These are phyloP conservation scores for Micromesistius poutassou DNA, from an alignment of 2,797 vertebrate species.

Conservation along the genomic window DNA sequence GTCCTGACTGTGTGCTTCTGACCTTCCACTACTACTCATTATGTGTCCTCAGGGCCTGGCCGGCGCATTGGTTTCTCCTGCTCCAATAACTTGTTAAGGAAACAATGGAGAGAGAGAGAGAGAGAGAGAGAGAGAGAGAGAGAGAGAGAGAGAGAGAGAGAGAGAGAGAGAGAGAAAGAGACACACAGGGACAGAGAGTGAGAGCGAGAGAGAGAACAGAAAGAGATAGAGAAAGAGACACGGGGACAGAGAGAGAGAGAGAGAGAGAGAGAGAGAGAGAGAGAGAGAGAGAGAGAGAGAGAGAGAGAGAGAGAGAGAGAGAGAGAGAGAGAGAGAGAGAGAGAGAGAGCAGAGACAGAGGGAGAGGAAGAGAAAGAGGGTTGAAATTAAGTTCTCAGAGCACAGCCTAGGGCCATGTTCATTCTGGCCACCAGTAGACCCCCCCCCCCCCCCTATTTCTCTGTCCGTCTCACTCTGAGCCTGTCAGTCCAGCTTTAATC, in stretches of 20 bases:
- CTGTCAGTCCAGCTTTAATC: not conserved
- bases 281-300: too few species aligned
- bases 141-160: too few species aligned
- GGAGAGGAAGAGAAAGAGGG: too few species aligned
- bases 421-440: not conserved
- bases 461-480: not conserved
- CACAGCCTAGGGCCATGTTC: not conserved
- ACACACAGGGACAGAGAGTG: too few species aligned
- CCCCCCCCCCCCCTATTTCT: not conserved
- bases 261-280: not conserved
- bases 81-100: constrained; percentile 62
- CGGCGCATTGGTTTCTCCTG: constrained; percentile 53
- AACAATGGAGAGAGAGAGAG: constrained; percentile 25
- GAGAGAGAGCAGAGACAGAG: not conserved
- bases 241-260: too few species aligned
- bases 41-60: constrained; percentile 33
- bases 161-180: too few species aligned
- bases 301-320: not conserved
- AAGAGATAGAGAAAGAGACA: too few species aligned
- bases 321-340: too few species aligned
- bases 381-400: not conserved
- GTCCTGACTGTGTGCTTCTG: constrained; percentile 47
- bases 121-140: not conserved
- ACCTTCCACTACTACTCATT: constrained; percentile 47
- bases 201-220: too few species aligned